Conservation (phyloP, 2,113 vertebrate genomes). For the Pelvicachromis taeniatus region DNA sequence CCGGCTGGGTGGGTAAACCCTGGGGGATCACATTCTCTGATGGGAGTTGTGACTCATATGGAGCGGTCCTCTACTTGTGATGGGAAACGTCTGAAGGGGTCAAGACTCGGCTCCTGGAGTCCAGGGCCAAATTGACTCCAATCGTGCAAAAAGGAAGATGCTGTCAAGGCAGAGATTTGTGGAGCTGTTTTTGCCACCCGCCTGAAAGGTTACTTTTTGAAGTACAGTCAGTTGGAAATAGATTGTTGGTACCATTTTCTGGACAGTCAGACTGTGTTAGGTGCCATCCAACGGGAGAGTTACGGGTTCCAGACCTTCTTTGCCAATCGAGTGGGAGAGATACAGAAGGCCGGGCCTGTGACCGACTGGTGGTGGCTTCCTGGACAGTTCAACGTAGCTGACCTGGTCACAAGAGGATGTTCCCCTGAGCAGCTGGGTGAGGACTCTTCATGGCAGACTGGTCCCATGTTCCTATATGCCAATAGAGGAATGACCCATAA, state of each 20-base stretch:
- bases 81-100: too few relatives aligned
- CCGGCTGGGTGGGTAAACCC: background rate
- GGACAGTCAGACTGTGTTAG: background rate
- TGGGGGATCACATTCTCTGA: background rate
- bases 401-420: too few relatives aligned
- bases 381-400: too few relatives aligned
- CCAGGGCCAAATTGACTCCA: background rate
- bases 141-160: background rate
- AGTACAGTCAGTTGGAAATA: rapidly evolving
- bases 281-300: background rate
- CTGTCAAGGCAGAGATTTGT: background rate
- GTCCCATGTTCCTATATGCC: too few relatives aligned
- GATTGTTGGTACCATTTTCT: background rate
- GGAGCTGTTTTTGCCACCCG: background rate
- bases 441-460: too few relatives aligned
- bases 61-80: too few relatives aligned
- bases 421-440: too few relatives aligned
- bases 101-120: background rate
- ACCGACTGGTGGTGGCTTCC: too few relatives aligned
- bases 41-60: background rate
- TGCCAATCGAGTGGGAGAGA: background rate
- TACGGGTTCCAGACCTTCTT: background rate
- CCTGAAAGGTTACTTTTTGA: background rate
- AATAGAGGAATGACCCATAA: too few relatives aligned
- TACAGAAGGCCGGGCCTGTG: background rate